Base-by-base conservation (phyloP, 2,888 invertebrate species). In the Heliconius sara region DNA sequence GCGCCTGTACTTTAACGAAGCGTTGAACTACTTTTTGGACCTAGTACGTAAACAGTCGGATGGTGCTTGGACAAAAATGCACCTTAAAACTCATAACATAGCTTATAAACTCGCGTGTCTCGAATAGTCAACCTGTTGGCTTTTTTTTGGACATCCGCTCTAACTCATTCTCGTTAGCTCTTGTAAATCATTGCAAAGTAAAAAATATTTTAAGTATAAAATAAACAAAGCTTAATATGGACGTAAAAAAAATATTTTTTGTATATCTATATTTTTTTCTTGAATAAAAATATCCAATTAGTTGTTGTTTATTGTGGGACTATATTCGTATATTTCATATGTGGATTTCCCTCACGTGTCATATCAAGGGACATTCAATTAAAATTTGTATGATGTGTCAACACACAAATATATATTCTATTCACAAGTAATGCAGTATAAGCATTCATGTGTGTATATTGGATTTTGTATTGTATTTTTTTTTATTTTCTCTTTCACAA, bases 1-100 rank as follows among this genome's bases (percentile, higher is more conserved):
- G 85, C 86, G 90, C 88, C 88, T 90, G 88, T 90, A 90, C 89
- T 90, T 91, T 91, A 92, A 92, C 92, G 91, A 92, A 92, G 90
- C 91, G 89, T 87, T 87, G 88, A 87, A 86, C 86, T 90, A 92
- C 88, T 92, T 92, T 92, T 92, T 92, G 88, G 89, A 89, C 88
- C 89, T 88, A 88, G 85, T 88, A 86, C 87, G 89, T 89, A 91
- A 92, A 91, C 91, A 91, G 89, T 84, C 83, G 83, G 84, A 82
- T 82, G 22, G 43, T 34, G 39, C 79, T 19, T 81, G 82, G 67
- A 66, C 84, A 30, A 87, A 89, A 88, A 79, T 84, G 76, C 76
- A 85, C 89, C 84, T 82, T 89, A 87, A 72, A 75, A 10, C 3
- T 63, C 7, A 27, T n/a, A 7, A 3, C 22, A 25, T n/a, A 79